Conservation (phyloP, 2,113 vertebrate species). For the Albula glossodonta region DNA sequence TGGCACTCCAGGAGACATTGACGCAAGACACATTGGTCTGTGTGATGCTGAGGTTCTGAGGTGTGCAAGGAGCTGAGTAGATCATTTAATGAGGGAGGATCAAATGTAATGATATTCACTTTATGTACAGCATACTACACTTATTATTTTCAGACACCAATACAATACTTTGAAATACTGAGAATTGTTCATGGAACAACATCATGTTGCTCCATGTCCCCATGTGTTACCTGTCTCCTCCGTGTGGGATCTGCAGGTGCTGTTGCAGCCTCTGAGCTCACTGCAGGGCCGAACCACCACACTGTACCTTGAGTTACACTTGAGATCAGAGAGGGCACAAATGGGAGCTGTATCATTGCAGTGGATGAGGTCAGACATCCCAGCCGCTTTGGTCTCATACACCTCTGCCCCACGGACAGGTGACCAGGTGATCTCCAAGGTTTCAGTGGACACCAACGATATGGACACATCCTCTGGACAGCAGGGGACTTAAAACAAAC, state of each 20-base stretch:
- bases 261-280: constrained; percentile 77
- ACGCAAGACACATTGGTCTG: constrained; percentile 59
- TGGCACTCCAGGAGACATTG: constrained; percentile 71
- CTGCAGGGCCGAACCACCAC: constrained; percentile 79
- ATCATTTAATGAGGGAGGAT: not conserved
- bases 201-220: not conserved
- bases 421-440: constrained; percentile 77
- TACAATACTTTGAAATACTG: not conserved
- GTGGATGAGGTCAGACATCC: constrained; percentile 47
- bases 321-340: constrained; percentile 81
- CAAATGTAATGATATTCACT: too few relatives aligned
- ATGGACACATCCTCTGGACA: constrained; percentile 75
- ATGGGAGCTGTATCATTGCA: constrained; percentile 79
- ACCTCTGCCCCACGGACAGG: constrained; percentile 80
- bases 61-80: constrained; percentile 83
- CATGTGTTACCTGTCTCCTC: constrained; percentile 75
- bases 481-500: constrained; percentile 76
- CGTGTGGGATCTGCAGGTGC: constrained; percentile 63
- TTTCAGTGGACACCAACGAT: constrained; percentile 71
- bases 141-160: not conserved
- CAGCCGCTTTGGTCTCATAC: constrained; percentile 74
- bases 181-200: constrained; percentile 1
- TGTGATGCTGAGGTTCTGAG: constrained; percentile 70
- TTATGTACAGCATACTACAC: too few relatives aligned
- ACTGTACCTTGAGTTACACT: constrained; percentile 75